Conservation (phyloP, 1,140 invertebrate genomes). For the Paraescarpia echinospica region DNA sequence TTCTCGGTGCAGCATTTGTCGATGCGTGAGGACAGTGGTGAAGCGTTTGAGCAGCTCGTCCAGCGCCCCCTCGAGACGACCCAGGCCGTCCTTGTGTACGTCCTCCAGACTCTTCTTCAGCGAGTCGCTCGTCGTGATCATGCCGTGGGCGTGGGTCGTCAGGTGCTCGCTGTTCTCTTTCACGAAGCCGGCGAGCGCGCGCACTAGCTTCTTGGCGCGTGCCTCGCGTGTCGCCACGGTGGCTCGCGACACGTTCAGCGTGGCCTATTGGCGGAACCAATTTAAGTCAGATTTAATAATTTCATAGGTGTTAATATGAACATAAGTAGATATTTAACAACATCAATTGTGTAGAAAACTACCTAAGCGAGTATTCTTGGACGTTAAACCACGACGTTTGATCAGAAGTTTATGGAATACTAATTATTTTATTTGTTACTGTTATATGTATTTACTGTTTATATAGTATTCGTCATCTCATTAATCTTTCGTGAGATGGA, state of each 20-base stretch:
- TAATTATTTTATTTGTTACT: too few species aligned
- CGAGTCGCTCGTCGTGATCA: slow-evolving; percentile 10
- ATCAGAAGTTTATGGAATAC: too few species aligned
- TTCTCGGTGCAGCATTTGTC: not conserved
- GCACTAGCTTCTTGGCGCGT: not conserved
- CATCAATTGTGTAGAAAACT: not conserved
- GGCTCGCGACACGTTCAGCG: not conserved
- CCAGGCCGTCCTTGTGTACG: not conserved
- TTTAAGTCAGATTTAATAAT: not conserved
- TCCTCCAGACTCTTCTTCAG: not conserved
- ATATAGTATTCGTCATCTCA: too few species aligned
- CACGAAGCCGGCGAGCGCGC: slow-evolving; percentile 12
- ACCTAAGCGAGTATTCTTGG: not conserved
- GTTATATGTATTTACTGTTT: too few species aligned
- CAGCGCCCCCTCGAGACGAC: not conserved
- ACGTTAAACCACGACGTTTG: too few species aligned
- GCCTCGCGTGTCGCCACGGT: not conserved
- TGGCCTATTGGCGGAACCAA: not conserved
- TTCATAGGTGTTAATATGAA: not conserved
- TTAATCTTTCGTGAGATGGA: too few species aligned
- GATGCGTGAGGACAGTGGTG: not conserved
- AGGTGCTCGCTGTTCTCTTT: slow-evolving; percentile 1
- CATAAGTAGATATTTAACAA: not conserved
- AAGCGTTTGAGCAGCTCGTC: not conserved
- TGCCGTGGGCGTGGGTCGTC: slow-evolving; percentile 19